phyloP scores from a whole-genome alignment of 1,140 invertebrate species.

The Rhopalosiphum maidis region DNA sequence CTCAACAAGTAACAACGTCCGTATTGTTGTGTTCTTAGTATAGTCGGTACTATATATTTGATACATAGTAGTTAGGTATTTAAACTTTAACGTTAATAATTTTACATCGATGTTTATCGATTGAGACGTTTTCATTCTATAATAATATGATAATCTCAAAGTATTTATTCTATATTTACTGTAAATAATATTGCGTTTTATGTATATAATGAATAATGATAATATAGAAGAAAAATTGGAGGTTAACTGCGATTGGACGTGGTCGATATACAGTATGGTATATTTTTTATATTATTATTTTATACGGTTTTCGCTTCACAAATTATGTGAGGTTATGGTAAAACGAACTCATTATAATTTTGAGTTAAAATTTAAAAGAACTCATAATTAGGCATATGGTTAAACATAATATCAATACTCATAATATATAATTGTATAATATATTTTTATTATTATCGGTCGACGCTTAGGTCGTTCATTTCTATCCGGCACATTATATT shows the following conservation, averaged over 20 bases:
- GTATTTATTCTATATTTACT: too few species aligned
- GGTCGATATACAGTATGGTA: too few species aligned
- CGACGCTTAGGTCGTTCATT: not conserved
- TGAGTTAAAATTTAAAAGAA: not conserved
- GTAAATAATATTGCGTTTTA: too few species aligned
- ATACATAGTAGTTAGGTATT: not conserved
- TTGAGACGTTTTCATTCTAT: not conserved
- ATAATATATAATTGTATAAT: not conserved
- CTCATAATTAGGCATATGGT: not conserved
- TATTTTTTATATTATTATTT: not conserved
- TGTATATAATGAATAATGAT: too few species aligned
- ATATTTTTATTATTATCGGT: not conserved
- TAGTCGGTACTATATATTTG: not conserved
- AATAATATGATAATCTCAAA: too few species aligned
- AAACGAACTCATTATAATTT: not conserved
- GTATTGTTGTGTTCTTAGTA: not conserved
- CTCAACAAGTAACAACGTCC: conserved; percentile 29
- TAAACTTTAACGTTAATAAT: not conserved
- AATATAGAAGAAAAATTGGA: too few species aligned
- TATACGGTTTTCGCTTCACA: not conserved
- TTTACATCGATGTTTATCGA: not conserved
- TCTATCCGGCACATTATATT: not conserved
- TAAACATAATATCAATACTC: not conserved
- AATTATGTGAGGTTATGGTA: not conserved
- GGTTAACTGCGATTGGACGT: too few species aligned